A percentile compares a stretch with the other conserved stretches of the same genome.
These are phyloP conservation scores for Scophthalmus maximus DNA, from an alignment of 2,113 vertebrate genomes.

Conservation along the genomic window DNA sequence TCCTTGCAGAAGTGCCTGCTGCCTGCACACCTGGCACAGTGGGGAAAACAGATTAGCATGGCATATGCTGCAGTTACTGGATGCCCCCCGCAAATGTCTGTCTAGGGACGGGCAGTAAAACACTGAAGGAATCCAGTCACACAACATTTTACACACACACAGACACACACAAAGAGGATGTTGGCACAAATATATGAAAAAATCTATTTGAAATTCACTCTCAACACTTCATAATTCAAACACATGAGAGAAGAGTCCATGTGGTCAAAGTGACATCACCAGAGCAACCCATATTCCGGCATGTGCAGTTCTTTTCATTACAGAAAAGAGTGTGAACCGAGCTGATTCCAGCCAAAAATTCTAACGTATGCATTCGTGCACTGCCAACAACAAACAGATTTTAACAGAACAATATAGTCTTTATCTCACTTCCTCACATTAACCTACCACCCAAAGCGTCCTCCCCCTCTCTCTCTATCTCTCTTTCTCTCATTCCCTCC, in stretches of 20 bases:
- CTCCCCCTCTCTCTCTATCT: not conserved
- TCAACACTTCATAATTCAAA: not conserved
- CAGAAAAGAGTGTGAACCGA: not conserved
- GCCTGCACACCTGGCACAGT: conserved; percentile 73
- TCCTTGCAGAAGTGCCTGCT: conserved; percentile 68
- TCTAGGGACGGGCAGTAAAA: conserved; percentile 74
- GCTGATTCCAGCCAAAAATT: not conserved
- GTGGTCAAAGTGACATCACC: not conserved
- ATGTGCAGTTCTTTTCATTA: not conserved
- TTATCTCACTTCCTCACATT: conserved; percentile 15
- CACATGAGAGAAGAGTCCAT: not conserved
- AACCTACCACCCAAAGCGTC: not conserved
- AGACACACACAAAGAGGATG: not conserved
- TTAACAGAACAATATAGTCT: not conserved
- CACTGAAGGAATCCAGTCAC: conserved; percentile 57
- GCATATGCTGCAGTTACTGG: conserved; percentile 72
- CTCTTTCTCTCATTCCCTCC: not conserved
- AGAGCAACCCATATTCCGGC: not conserved
- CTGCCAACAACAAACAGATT: conserved; percentile 3
- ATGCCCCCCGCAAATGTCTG: conserved; percentile 57
- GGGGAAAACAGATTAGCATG: conserved; percentile 70
- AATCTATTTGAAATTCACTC: conserved; percentile 9
- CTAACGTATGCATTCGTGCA: not conserved
- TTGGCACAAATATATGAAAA: not conserved
- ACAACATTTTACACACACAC: conserved; percentile 17